Evolutionary conservation across 2,113 vertebrate species (phyloP).

Genomic region (Eudyptes chrysolophus): DNA sequence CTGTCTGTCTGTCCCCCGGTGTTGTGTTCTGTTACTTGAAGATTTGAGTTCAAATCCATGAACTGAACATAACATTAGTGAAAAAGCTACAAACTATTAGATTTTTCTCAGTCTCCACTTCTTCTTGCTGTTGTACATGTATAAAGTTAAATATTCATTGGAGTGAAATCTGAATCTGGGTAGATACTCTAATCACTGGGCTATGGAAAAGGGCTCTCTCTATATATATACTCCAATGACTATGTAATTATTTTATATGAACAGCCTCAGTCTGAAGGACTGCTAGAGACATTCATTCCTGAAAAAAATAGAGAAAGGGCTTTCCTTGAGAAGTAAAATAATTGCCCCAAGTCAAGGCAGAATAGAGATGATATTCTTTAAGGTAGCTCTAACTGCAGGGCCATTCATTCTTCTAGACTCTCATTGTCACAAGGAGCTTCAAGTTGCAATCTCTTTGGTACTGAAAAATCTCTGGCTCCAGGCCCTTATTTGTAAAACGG

Average conservation of each 20-base stretch:
- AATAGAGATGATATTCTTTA: not conserved
- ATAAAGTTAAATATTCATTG: not conserved
- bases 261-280: not conserved
- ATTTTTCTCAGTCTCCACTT: not conserved
- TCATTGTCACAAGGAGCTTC: not conserved
- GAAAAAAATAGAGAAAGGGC: not conserved
- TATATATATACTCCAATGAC: not conserved
- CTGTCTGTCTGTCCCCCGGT: not conserved
- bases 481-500: constrained; percentile 18
- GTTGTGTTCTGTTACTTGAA: not conserved
- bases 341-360: not conserved
- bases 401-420: not conserved
- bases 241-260: not conserved
- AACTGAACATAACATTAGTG: not conserved
- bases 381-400: not conserved
- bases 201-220: not conserved
- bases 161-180: not conserved
- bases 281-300: not conserved
- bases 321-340: not conserved
- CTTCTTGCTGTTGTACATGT: not conserved
- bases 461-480: constrained; percentile 3
- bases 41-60: not conserved
- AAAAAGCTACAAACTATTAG: not conserved
- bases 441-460: not conserved
- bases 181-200: not conserved